These are phyloP conservation scores for Turdus rufiventris DNA, from an alignment of 2,113 vertebrate genomes.

Conservation along the genomic window DNA sequence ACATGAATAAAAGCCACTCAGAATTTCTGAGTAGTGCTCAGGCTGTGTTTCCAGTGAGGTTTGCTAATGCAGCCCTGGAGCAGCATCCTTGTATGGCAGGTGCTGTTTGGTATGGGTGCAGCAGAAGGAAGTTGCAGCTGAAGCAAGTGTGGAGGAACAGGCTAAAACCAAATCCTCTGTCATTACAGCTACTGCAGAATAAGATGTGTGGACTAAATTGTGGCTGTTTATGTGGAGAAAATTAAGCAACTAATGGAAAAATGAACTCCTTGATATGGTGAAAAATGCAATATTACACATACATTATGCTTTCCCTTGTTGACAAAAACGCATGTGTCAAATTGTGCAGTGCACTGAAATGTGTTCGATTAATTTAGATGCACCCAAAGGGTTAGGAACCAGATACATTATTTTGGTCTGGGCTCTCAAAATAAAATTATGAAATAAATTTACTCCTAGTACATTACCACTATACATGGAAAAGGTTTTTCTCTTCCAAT, in stretches of 20 bases:
- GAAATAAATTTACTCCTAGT: background rate
- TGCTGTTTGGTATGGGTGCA: background rate
- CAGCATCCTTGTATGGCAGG: background rate
- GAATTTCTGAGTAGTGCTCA: background rate
- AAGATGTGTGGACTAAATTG: background rate
- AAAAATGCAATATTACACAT: background rate
- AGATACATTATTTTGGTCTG: background rate
- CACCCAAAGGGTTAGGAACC: background rate
- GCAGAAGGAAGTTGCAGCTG: background rate
- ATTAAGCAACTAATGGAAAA: background rate
- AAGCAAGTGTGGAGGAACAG: background rate
- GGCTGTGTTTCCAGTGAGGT: accelerated
- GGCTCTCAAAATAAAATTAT: background rate
- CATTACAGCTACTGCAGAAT: background rate
- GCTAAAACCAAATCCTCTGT: background rate
- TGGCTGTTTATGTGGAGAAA: background rate
- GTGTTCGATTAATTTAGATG: background rate
- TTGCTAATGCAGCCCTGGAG: background rate
- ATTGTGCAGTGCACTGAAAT: background rate
- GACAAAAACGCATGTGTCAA: background rate
- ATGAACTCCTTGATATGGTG: background rate
- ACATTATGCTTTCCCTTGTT: background rate
- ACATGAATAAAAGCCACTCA: background rate
- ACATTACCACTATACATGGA: background rate
- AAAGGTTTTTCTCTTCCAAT: background rate